These are phyloP conservation scores for Nephrotoma guestfalica DNA, from an alignment of 2,888 invertebrate genomes.

Conservation along the genomic window DNA sequence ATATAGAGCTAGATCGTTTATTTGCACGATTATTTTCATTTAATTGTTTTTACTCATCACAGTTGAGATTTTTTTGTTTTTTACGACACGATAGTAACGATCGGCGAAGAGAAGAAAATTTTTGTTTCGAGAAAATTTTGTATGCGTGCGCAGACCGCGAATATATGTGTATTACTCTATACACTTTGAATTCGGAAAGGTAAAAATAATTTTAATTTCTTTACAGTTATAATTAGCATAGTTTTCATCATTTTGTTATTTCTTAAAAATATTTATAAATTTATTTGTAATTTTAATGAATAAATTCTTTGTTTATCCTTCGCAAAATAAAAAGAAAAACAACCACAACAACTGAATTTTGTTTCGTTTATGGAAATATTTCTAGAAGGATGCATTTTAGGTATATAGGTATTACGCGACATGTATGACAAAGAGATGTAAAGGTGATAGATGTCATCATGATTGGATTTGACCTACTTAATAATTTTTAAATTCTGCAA, in stretches of 20 bases:
- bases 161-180: not conserved
- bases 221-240: not conserved
- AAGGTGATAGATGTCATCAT: not conserved
- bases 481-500: not conserved
- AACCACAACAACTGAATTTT: not conserved
- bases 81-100: not conserved
- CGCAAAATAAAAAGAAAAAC: not conserved
- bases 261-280: not conserved
- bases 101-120: not conserved
- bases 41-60: not conserved
- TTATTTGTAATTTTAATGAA: not conserved
- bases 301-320: not conserved
- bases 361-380: not conserved
- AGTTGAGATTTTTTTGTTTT: not conserved
- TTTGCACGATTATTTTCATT: conserved; percentile 5
- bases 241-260: not conserved
- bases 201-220: not conserved
- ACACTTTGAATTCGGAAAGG: not conserved
- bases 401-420: not conserved
- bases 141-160: not conserved
- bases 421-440: not conserved
- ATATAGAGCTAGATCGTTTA: conserved; percentile 2
- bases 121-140: not conserved
- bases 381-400: not conserved
- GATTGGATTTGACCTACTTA: not conserved